phyloP scores from a whole-genome alignment of 2,888 invertebrate species.

The Acleris holmiana region DNA sequence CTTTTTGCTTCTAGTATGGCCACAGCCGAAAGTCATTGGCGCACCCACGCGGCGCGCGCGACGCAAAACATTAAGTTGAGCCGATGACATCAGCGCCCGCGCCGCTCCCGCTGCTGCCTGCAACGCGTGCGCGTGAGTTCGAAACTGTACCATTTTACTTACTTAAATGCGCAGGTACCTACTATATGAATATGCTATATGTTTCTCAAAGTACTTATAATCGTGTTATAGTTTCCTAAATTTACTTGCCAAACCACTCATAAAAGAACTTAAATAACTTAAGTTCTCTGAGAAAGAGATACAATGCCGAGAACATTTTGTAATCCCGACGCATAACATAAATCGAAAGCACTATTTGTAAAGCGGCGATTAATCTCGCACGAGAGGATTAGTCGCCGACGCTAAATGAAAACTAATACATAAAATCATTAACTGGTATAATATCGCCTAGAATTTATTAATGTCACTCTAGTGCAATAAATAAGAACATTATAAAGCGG shows the following conservation, averaged over 20 bases:
- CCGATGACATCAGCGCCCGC: slow-evolving; percentile 80
- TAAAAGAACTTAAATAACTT: too few species aligned
- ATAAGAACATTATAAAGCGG: slow-evolving; percentile 60
- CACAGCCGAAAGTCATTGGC: slow-evolving; percentile 60
- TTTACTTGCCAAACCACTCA: too few species aligned
- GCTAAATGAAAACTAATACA: slow-evolving; percentile 43
- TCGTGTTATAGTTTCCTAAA: too few species aligned
- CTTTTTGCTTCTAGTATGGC: slow-evolving; percentile 52
- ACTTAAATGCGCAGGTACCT: too few species aligned
- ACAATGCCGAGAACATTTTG: too few species aligned
- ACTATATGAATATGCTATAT: background rate
- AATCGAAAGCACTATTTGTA: slow-evolving; percentile 20
- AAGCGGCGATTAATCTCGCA: slow-evolving; percentile 21
- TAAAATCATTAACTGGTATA: slow-evolving; percentile 37
- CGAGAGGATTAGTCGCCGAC: slow-evolving; percentile 33
- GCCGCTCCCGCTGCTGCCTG: slow-evolving; percentile 72
- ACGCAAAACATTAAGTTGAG: slow-evolving; percentile 77
- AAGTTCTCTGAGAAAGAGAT: too few species aligned
- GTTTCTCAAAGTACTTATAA: too few species aligned
- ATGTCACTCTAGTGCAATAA: slow-evolving; percentile 61
- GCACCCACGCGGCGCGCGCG: slow-evolving; percentile 73
- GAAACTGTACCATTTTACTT: slow-evolving; percentile 4
- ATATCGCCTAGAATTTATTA: slow-evolving; percentile 53
- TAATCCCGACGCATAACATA: background rate
- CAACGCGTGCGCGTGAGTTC: slow-evolving; percentile 48